Evolutionary conservation across 1,140 invertebrate species (phyloP).

Genomic region (Tetragonula clypearis): DNA sequence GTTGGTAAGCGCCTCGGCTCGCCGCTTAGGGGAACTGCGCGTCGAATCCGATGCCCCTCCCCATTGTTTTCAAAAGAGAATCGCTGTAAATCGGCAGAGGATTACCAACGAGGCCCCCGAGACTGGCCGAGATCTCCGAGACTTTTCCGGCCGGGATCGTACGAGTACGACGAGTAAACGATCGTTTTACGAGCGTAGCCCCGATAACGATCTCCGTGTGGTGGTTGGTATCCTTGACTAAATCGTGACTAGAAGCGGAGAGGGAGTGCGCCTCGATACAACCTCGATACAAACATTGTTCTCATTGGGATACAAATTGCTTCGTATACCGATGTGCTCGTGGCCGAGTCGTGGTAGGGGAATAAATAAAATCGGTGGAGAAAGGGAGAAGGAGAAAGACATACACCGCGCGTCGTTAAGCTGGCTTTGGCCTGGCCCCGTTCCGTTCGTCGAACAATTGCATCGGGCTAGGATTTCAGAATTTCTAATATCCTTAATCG

Average conservation of each 20-base stretch:
- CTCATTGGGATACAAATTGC: conserved; percentile 78
- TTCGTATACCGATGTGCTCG: conserved; percentile 34
- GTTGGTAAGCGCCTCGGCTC: neutral
- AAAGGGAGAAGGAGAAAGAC: neutral
- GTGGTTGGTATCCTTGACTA: conserved; percentile 77
- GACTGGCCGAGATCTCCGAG: conserved; percentile 1
- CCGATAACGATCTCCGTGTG: conserved; percentile 77
- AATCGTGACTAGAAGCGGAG: conserved; percentile 80
- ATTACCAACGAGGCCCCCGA: conserved; percentile 7
- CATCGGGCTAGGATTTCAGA: neutral
- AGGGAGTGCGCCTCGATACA: conserved; percentile 70
- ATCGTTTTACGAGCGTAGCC: conserved; percentile 78
- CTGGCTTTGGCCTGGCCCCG: neutral
- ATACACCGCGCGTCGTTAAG: neutral
- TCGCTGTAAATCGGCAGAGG: conserved; percentile 40
- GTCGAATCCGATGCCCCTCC: conserved; percentile 24
- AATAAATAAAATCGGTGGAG: conserved; percentile 46
- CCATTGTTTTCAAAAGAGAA: conserved; percentile 45
- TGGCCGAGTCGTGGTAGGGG: conserved; percentile 4
- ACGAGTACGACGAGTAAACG: conserved; percentile 71
- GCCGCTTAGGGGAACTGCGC: neutral
- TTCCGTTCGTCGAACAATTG: neutral
- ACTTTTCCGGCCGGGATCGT: conserved; percentile 40
- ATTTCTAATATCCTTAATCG: neutral
- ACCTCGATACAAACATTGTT: conserved; percentile 77